These are phyloP conservation scores for Hyposoter didymator DNA, from an alignment of 2,888 invertebrate species.

Conservation along the genomic window DNA sequence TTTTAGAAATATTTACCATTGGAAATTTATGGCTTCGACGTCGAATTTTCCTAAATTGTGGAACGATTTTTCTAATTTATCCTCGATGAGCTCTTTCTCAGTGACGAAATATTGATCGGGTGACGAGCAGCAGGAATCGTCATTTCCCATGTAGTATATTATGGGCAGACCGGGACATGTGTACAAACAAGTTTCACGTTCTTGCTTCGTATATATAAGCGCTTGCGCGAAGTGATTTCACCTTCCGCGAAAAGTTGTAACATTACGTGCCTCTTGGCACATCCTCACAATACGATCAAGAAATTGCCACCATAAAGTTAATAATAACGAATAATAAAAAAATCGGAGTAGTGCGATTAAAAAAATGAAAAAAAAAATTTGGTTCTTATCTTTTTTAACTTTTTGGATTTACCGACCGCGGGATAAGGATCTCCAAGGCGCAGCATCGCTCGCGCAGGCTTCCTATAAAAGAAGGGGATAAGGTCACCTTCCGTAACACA, in stretches of 20 bases:
- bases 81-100: neutral
- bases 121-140: neutral
- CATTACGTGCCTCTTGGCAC: conserved; percentile 53
- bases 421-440: conserved; percentile 32
- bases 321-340: neutral
- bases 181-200: neutral
- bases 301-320: neutral
- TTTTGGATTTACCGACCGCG: conserved; percentile 15
- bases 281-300: neutral
- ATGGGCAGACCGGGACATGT: neutral
- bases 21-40: neutral
- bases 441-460: conserved; percentile 46
- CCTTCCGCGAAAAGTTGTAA: conserved; percentile 50
- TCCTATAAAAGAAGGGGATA: conserved; percentile 79
- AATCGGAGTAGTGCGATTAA: neutral
- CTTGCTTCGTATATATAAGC: neutral
- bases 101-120: conserved; percentile 24
- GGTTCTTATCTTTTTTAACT: neutral
- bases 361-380: neutral
- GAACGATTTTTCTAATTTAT: neutral
- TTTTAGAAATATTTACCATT: neutral
- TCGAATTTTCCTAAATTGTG: neutral
- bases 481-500: conserved; percentile 80
- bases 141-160: neutral
- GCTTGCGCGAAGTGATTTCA: conserved; percentile 59